Percentiles rank a stretch among this genome's conserved stretches.
Conservation (phyloP, 2,888 invertebrate genomes). For the Altica lythri region DNA sequence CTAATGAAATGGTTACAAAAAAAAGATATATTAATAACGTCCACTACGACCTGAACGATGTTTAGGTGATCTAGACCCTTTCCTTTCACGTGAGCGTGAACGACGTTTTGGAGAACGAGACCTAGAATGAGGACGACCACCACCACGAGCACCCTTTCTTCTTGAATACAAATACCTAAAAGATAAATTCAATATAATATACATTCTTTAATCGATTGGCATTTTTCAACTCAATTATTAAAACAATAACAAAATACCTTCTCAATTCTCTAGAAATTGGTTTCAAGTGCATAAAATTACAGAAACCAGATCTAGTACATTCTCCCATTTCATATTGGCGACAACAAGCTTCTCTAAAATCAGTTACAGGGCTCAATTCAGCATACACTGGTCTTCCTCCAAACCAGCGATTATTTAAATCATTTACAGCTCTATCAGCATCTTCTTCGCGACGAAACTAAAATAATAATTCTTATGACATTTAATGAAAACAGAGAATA, state of each 20-base stretch:
- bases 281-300: slow-evolving; percentile 99
- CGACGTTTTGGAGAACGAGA: slow-evolving; percentile 48
- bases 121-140: slow-evolving; percentile 37
- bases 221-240: background rate
- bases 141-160: slow-evolving; percentile 41
- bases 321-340: slow-evolving; percentile 99
- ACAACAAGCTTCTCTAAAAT: slow-evolving; percentile 99
- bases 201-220: too few species aligned
- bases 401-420: slow-evolving; percentile 98
- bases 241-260: slow-evolving; percentile 60
- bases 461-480: slow-evolving; percentile 30
- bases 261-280: slow-evolving; percentile 95
- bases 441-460: slow-evolving; percentile 96
- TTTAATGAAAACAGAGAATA: too few species aligned
- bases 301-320: slow-evolving; percentile 98
- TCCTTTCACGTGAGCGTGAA: slow-evolving; percentile 64
- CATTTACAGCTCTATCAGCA: slow-evolving; percentile 96
- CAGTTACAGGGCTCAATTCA: slow-evolving; percentile 97
- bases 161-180: slow-evolving; percentile 45
- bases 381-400: slow-evolving; percentile 98
- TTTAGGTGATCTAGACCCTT: slow-evolving; percentile 54
- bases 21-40: slow-evolving; percentile 35
- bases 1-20: too few species aligned
- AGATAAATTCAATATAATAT: too few species aligned
- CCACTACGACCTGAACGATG: slow-evolving; percentile 52